Conservation (phyloP, 2,888 invertebrate species). For the Parochlus steinenii region DNA sequence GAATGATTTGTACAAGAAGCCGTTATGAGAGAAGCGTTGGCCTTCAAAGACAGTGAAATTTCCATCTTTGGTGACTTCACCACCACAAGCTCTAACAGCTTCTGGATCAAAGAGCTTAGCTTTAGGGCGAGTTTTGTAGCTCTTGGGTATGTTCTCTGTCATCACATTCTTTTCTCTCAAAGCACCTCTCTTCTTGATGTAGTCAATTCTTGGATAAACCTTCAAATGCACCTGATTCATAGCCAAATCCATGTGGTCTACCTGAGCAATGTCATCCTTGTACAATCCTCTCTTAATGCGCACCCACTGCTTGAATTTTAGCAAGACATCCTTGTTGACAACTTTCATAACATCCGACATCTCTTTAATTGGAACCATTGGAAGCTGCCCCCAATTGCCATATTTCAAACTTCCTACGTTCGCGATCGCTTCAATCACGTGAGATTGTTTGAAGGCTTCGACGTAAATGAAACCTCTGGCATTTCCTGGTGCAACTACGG, state of each 20-base stretch:
- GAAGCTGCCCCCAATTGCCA: slow-evolving; percentile 88
- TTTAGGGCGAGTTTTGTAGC: slow-evolving; percentile 74
- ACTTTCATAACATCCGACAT: slow-evolving; percentile 98
- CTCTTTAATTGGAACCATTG: slow-evolving; percentile 99
- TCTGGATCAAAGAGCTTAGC: slow-evolving; percentile 94
- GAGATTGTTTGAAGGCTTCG: slow-evolving; percentile 95
- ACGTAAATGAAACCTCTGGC: slow-evolving; percentile 97
- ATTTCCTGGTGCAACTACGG: slow-evolving; percentile 91
- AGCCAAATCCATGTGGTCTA: slow-evolving; percentile 91
- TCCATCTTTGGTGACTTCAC: slow-evolving; percentile 91
- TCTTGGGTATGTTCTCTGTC: slow-evolving; percentile 70
- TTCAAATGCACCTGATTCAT: slow-evolving; percentile 95
- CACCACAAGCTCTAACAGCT: slow-evolving; percentile 81
- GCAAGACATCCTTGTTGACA: slow-evolving; percentile 84
- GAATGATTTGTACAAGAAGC: slow-evolving; percentile 93
- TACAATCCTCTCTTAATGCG: slow-evolving; percentile 83
- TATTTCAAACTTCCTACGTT: slow-evolving; percentile 81
- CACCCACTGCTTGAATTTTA: slow-evolving; percentile 95
- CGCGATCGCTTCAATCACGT: slow-evolving; percentile 88
- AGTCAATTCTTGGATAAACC: slow-evolving; percentile 92
- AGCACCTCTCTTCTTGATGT: slow-evolving; percentile 81
- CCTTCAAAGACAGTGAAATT: slow-evolving; percentile 94
- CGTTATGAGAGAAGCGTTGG: slow-evolving; percentile 85
- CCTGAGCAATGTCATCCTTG: slow-evolving; percentile 90
- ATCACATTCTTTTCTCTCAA: slow-evolving; percentile 71